These are phyloP conservation scores for Pristis pectinata DNA, from an alignment of 2,797 vertebrate species.

Conservation along the genomic window DNA sequence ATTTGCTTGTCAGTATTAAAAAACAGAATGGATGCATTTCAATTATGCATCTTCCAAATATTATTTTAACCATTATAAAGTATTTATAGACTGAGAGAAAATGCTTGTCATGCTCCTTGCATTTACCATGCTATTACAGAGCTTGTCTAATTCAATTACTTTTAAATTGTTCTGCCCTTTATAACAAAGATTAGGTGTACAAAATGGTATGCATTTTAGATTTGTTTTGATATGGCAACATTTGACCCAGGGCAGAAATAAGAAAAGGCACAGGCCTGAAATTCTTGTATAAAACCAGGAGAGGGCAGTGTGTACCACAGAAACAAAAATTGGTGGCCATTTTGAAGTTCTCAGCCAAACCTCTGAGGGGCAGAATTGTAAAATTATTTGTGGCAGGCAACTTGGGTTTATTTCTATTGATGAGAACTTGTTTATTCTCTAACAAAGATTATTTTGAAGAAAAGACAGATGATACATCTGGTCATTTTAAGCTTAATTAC, in stretches of 20 bases:
- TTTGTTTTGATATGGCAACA: background rate
- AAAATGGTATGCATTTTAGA: background rate
- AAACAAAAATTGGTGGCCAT: background rate
- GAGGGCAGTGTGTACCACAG: conserved; percentile 12
- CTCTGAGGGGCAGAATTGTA: conserved; percentile 26
- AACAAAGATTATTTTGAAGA: background rate
- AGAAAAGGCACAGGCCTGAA: background rate
- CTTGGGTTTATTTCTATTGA: background rate
- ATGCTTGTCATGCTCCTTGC: background rate
- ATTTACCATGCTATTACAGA: background rate
- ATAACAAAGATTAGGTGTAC: background rate
- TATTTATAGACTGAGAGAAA: background rate
- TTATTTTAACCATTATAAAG: background rate
- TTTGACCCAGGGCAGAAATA: background rate
- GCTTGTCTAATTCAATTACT: background rate
- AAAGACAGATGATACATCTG: background rate
- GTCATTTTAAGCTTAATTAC: background rate
- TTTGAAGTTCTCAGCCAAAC: conserved; percentile 9
- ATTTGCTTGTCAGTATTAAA: background rate
- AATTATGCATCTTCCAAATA: background rate
- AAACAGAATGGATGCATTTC: background rate
- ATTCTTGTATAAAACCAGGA: background rate
- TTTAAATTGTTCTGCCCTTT: background rate
- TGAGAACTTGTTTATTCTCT: background rate
- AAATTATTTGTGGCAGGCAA: background rate